These are phyloP conservation scores for Cottus gobio DNA, from an alignment of 2,113 vertebrate species.

Conservation along the genomic window DNA sequence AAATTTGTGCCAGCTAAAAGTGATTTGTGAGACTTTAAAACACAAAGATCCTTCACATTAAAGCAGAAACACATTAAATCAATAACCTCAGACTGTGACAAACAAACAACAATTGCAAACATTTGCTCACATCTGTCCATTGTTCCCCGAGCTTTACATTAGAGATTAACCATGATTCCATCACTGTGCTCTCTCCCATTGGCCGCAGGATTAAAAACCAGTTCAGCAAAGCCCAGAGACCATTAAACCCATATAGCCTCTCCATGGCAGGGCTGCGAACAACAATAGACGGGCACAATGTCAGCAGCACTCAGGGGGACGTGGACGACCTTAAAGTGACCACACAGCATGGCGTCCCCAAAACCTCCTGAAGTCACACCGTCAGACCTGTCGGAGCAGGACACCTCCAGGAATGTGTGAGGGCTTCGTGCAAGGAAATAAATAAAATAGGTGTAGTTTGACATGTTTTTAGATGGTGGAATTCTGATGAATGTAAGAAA, in stretches of 20 bases:
- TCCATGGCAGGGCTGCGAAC: constrained; percentile 39
- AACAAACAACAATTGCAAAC: constrained; percentile 11
- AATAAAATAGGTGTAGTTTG: too few species aligned
- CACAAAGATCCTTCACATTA: too few species aligned
- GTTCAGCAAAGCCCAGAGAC: constrained; percentile 35
- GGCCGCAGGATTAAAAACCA: constrained; percentile 58
- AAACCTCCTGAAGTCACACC: background rate
- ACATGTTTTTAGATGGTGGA: background rate
- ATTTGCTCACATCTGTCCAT: constrained; percentile 19
- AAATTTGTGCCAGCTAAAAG: background rate
- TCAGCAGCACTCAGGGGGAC: constrained; percentile 44
- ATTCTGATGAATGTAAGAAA: background rate
- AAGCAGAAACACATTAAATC: background rate
- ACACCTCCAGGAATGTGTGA: background rate
- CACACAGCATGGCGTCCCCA: constrained; percentile 9
- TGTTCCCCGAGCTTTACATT: constrained; percentile 36
- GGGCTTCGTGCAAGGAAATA: too few species aligned
- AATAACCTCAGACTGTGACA: background rate
- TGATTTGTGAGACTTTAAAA: background rate
- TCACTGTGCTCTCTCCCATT: constrained; percentile 37
- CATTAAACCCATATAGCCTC: constrained; percentile 69
- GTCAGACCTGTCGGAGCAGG: background rate
- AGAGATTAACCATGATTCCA: constrained; percentile 48
- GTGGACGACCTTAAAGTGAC: constrained; percentile 32
- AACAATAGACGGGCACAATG: constrained; percentile 54